Percentiles rank a stretch among this genome's conserved stretches.
phyloP scores from a whole-genome alignment of 2,888 invertebrate genomes.

The Cataglyphis albicans region DNA sequence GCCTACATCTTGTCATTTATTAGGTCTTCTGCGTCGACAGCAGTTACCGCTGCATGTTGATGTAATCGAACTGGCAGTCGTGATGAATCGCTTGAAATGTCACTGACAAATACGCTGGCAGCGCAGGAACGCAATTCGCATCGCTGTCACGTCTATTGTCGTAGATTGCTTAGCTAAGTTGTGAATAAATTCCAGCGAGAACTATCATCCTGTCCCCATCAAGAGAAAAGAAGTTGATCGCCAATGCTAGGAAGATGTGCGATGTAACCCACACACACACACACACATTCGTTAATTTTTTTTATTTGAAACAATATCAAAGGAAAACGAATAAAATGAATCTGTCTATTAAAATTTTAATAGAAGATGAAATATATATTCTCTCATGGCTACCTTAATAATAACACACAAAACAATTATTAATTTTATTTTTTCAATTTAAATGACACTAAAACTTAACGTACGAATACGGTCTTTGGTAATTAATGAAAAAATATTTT shows the following conservation, averaged over 20 bases:
- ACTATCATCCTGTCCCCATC: constrained; percentile 1
- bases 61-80: constrained; percentile 61
- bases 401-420: too few species aligned
- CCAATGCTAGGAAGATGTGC: not conserved
- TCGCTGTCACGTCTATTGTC: constrained; percentile 55
- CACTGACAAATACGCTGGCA: constrained; percentile 67
- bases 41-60: constrained; percentile 44
- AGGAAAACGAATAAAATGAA: too few species aligned
- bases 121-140: constrained; percentile 52
- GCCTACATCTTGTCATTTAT: constrained; percentile 62
- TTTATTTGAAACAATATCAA: too few species aligned
- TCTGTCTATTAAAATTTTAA: too few species aligned
- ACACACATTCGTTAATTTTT: too few species aligned
- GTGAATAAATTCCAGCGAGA: constrained; percentile 56
- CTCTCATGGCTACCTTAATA: too few species aligned
- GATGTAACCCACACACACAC: not conserved
- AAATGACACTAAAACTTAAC: too few species aligned
- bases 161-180: constrained; percentile 62
- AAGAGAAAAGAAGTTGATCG: constrained; percentile 15
- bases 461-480: not conserved
- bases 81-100: constrained; percentile 69
- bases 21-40: constrained; percentile 23
- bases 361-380: too few species aligned
- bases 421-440: too few species aligned
- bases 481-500: not conserved